Evolutionary conservation across 37 sponge, comb jelly and placozoan species (phyloP).

Genomic region (Agelas oroides): DNA sequence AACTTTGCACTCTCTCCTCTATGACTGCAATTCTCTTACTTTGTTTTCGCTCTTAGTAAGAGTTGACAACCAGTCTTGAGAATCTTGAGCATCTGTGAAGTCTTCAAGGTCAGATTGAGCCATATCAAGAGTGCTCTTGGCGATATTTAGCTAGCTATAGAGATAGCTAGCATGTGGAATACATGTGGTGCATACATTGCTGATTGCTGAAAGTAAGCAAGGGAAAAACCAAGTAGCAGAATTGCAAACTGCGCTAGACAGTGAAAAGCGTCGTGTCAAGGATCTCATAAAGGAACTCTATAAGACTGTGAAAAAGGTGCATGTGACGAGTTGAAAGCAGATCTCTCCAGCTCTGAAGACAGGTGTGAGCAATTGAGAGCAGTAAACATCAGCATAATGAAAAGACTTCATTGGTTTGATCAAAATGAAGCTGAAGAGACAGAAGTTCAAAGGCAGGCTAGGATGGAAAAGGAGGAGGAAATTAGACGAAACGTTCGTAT

Average conservation of each 20-base stretch:
- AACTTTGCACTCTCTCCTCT: slow-evolving; percentile 7
- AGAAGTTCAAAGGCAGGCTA: slow-evolving; percentile 14
- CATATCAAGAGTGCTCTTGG: background rate
- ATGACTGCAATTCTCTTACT: background rate
- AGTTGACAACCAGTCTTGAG: slow-evolving; percentile 19
- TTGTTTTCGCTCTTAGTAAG: background rate
- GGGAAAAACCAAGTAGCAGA: slow-evolving; percentile 12
- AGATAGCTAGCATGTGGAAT: slow-evolving; percentile 2
- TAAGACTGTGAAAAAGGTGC: slow-evolving; percentile 6
- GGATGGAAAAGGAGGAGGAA: slow-evolving; percentile 18
- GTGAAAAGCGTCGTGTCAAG: slow-evolving; percentile 12
- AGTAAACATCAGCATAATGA: slow-evolving; percentile 3
- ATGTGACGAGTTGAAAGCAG: slow-evolving; percentile 12
- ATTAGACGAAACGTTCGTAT: slow-evolving; percentile 10
- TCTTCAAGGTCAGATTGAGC: slow-evolving; percentile 19
- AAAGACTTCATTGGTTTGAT: slow-evolving; percentile 18
- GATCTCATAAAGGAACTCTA: slow-evolving; percentile 4
- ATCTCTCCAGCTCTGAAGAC: slow-evolving; percentile 8
- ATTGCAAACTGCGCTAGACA: slow-evolving; percentile 15
- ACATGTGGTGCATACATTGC: background rate
- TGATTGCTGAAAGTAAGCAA: slow-evolving; percentile 15
- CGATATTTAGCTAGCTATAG: background rate
- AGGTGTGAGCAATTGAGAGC: slow-evolving; percentile 19
- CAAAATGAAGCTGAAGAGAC: background rate
- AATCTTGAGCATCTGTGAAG: slow-evolving; percentile 16